Percentiles rank a stretch among this genome's conserved stretches.
phyloP scores from a whole-genome alignment of 2,888 invertebrate species.

The Acrocera orbiculus region DNA sequence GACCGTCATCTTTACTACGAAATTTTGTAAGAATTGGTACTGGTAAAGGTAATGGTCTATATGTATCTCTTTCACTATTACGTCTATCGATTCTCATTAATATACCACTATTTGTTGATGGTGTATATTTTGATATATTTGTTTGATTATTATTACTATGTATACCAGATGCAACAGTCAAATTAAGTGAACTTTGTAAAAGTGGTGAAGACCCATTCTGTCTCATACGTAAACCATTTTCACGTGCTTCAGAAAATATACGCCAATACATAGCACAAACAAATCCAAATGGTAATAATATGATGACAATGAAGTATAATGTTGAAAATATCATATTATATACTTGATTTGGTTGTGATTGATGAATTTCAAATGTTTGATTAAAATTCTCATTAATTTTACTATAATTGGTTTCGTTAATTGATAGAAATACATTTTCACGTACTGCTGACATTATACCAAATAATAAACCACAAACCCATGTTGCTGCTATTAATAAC shows the following conservation, averaged over 20 bases:
- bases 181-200: conserved; percentile 29
- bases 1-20: background rate
- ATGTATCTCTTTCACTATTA: conserved; percentile 14
- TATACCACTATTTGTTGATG: conserved; percentile 19
- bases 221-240: conserved; percentile 30
- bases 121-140: no score
- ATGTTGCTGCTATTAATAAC: conserved; percentile 29
- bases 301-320: conserved; percentile 28
- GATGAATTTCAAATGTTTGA: background rate
- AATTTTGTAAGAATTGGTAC: background rate
- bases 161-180: conserved; percentile 14
- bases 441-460: conserved; percentile 29
- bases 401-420: conserved; percentile 14
- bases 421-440: conserved; percentile 24
- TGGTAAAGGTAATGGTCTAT: conserved; percentile 14
- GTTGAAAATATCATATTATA: conserved; percentile 24
- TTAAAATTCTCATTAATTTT: background rate
- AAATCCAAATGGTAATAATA: conserved; percentile 29
- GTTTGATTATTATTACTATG: conserved; percentile 11
- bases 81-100: conserved; percentile 27
- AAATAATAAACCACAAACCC: conserved; percentile 28
- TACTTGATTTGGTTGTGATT: conserved; percentile 7
- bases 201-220: conserved; percentile 32
- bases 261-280: conserved; percentile 33
- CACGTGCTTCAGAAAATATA: conserved; percentile 30